These are phyloP conservation scores for Brienomyrus longianalis DNA, from an alignment of 2,113 vertebrate species.

Conservation along the genomic window DNA sequence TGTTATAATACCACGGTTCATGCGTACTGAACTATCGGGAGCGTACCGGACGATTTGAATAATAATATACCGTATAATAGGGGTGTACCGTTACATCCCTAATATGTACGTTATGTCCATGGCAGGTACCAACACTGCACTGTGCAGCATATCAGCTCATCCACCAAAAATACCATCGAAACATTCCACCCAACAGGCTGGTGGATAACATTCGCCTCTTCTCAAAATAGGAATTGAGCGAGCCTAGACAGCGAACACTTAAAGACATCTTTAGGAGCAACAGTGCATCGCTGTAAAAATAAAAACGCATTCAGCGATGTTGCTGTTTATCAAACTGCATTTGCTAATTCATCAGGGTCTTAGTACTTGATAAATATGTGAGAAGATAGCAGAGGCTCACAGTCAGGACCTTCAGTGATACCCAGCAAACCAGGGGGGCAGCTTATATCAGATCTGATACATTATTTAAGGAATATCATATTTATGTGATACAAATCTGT, in stretches of 20 bases:
- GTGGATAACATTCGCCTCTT: neutral
- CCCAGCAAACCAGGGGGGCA: neutral
- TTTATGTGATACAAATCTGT: neutral
- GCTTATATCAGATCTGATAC: neutral
- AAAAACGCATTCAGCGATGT: neutral
- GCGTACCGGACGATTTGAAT: neutral
- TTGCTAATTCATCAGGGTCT: neutral
- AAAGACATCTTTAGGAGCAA: neutral
- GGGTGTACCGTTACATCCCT: neutral
- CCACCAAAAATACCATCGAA: neutral
- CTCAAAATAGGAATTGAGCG: neutral
- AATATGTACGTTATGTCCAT: neutral
- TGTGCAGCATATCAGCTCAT: neutral
- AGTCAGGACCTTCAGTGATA: neutral
- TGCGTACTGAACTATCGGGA: neutral
- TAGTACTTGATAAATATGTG: neutral
- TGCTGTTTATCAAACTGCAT: neutral
- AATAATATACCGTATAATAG: neutral
- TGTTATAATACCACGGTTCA: neutral
- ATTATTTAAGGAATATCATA: conserved; percentile 4
- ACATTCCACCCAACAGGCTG: neutral
- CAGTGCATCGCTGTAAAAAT: neutral
- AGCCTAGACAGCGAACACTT: neutral
- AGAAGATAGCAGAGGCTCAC: neutral
- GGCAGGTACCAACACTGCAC: neutral